Evolutionary conservation across 2,797 vertebrate species (phyloP).

Genomic region (Coccyzus lansbergi): DNA sequence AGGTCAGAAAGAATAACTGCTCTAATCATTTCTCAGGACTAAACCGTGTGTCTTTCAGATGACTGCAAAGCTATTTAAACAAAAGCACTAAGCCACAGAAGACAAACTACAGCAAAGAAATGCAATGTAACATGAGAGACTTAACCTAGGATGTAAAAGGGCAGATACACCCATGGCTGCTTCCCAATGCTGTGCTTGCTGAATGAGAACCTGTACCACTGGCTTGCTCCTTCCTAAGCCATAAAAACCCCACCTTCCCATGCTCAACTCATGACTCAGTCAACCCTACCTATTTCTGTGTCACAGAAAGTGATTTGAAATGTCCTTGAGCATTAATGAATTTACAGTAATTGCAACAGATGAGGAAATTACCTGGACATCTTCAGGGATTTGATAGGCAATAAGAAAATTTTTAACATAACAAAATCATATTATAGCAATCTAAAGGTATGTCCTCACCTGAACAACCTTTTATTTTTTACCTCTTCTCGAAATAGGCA

Average conservation of each 20-base stretch:
- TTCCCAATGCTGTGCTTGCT: background rate
- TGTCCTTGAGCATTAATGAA: background rate
- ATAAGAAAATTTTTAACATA: background rate
- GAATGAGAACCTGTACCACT: background rate
- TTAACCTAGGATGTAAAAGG: background rate
- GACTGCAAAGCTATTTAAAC: background rate
- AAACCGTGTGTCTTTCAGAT: background rate
- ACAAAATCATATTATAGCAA: background rate
- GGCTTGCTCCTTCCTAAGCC: background rate
- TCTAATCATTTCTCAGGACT: background rate
- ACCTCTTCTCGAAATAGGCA: background rate
- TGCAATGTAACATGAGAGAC: background rate
- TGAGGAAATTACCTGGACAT: background rate
- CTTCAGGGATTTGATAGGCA: background rate
- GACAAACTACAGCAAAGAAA: background rate
- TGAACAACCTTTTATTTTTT: background rate
- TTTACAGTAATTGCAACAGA: background rate
- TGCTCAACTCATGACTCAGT: background rate
- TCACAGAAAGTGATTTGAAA: background rate
- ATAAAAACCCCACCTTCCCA: background rate
- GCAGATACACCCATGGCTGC: fast-evolving
- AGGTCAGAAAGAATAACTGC: background rate
- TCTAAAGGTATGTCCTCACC: background rate
- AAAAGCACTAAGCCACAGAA: background rate
- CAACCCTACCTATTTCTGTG: background rate